A percentile compares a stretch with the other conserved stretches of the same genome.
Evolutionary conservation across 2,888 invertebrate species (phyloP).

Genomic region (Protonemura montana): DNA sequence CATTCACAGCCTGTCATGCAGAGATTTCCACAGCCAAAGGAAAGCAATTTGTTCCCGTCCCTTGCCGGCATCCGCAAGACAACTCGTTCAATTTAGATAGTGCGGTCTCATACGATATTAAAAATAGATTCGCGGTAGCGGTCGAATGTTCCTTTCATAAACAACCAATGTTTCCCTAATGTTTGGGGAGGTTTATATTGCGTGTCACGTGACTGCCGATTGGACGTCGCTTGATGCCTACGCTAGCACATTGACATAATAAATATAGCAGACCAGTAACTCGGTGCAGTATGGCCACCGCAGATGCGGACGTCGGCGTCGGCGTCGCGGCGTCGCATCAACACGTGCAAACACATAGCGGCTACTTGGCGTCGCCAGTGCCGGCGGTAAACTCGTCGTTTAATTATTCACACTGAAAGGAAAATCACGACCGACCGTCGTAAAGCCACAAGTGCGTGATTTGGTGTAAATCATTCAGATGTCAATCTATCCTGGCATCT

Average conservation of each 20-base stretch:
- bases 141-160: neutral
- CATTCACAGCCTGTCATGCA: neutral
- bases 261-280: neutral
- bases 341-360: neutral
- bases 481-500: neutral
- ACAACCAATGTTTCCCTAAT: neutral
- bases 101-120: neutral
- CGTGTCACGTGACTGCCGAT: neutral
- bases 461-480: neutral
- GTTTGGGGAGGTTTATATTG: neutral
- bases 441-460: neutral
- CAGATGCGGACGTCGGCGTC: neutral
- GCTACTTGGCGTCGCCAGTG: neutral
- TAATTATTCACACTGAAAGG: neutral
- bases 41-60: neutral
- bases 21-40: neutral
- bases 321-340: neutral
- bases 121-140: neutral
- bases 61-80: neutral
- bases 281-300: neutral
- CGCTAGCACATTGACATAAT: slow-evolving; percentile 2
- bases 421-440: neutral
- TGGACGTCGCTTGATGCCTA: neutral
- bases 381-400: neutral
- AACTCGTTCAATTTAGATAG: neutral